Evolutionary conservation across 2,888 invertebrate genomes (phyloP).

Genomic region (Ferrisia virgata): DNA sequence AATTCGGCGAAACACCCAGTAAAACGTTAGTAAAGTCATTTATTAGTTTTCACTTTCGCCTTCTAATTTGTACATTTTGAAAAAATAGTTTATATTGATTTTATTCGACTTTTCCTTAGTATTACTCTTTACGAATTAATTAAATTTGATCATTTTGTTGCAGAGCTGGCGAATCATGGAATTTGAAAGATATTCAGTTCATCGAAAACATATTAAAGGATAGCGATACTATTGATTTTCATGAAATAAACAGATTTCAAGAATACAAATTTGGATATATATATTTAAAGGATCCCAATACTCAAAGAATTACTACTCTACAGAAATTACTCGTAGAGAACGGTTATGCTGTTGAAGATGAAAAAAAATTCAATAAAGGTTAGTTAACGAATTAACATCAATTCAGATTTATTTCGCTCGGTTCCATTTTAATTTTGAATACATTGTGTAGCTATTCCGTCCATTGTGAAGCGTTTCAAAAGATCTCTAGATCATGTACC

Average conservation of each 20-base stretch:
- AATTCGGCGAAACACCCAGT: not conserved
- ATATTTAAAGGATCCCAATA: not conserved
- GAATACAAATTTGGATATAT: not conserved
- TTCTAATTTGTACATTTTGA: not conserved
- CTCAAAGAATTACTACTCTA: not conserved
- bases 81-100: too few relatives aligned
- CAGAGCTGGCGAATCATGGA: not conserved
- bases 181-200: not conserved
- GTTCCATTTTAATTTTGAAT: not conserved
- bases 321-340: not conserved
- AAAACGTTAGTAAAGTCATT: not conserved
- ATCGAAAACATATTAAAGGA: not conserved
- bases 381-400: not conserved
- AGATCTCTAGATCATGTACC: not conserved
- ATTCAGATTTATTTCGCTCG: not conserved
- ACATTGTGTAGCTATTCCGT: not conserved
- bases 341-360: not conserved
- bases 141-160: not conserved
- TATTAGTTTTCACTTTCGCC: not conserved
- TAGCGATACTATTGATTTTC: not conserved
- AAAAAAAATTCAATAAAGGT: not conserved
- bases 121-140: too few relatives aligned
- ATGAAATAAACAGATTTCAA: not conserved
- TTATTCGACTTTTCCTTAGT: too few relatives aligned
- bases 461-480: not conserved